phyloP scores from a whole-genome alignment of 2,113 vertebrate genomes.

The Vidua chalybeata region DNA sequence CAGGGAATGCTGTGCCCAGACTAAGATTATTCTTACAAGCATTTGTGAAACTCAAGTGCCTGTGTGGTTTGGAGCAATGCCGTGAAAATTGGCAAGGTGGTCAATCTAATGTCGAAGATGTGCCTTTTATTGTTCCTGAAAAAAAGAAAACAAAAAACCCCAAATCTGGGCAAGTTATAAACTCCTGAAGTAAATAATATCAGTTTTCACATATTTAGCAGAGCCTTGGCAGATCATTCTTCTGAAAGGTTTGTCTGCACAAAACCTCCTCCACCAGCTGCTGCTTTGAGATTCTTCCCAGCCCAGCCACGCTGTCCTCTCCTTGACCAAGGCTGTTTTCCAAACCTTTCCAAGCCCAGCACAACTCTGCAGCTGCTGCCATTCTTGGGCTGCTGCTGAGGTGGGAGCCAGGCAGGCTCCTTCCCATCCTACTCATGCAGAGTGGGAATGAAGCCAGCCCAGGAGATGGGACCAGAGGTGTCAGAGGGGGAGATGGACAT shows the following conservation, averaged over 20 bases:
- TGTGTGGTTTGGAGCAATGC: neutral
- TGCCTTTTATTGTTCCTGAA: neutral
- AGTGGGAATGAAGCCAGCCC: neutral
- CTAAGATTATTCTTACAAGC: neutral
- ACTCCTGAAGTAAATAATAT: neutral
- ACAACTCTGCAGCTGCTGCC: neutral
- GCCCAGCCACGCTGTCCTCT: neutral
- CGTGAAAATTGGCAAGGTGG: neutral
- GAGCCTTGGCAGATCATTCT: neutral
- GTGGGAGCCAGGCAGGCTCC: neutral
- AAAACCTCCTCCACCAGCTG: neutral
- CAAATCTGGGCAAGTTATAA: neutral
- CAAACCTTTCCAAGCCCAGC: neutral
- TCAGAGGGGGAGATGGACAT: fast-evolving
- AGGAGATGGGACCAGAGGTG: neutral
- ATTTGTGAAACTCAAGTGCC: neutral
- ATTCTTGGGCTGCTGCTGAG: neutral
- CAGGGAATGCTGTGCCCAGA: neutral
- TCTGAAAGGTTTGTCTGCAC: neutral
- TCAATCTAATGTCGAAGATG: conserved; percentile 28
- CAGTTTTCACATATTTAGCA: neutral
- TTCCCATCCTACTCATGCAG: neutral
- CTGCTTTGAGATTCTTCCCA: neutral
- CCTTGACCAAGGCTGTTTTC: neutral
- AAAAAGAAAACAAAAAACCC: neutral